Percentiles rank a stretch among this genome's conserved stretches.
Conservation (phyloP, 2,113 vertebrate genomes). For the Craseonycteris thonglongyai region DNA sequence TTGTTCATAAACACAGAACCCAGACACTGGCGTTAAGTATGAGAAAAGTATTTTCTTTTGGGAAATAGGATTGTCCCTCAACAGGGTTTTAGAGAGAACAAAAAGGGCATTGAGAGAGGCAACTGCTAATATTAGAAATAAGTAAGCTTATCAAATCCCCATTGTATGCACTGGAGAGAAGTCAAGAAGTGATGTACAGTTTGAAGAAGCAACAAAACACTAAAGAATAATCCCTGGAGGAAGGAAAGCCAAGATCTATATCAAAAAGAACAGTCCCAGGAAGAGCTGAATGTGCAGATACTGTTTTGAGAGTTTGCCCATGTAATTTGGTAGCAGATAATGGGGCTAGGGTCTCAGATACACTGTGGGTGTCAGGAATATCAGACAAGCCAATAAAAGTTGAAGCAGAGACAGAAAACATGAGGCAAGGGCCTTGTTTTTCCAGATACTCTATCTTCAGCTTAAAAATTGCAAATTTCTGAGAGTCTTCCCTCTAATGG, state of each 20-base stretch:
- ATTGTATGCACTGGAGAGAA: not conserved
- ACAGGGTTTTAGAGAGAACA: not conserved
- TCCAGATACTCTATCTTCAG: not conserved
- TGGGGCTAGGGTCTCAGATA: slow-evolving; percentile 39
- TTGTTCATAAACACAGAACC: not conserved
- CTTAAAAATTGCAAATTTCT: not conserved
- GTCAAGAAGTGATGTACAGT: not conserved
- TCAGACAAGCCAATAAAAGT: not conserved
- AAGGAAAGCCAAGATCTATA: not conserved
- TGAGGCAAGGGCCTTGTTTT: not conserved
- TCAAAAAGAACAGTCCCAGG: not conserved
- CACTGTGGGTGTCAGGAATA: not conserved
- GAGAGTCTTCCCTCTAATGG: not conserved
- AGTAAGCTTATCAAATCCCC: not conserved
- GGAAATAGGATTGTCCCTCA: not conserved
- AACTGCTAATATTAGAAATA: not conserved
- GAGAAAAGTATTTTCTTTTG: not conserved
- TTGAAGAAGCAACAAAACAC: not conserved
- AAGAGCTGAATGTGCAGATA: not conserved
- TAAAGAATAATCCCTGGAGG: not conserved
- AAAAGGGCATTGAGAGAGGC: not conserved
- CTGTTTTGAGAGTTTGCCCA: not conserved
- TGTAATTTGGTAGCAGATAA: slow-evolving; percentile 45
- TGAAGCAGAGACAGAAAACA: not conserved
- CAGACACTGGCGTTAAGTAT: not conserved